Evolutionary conservation across 2,888 invertebrate genomes (phyloP), one percentile per base, ranked within the genome.

Genomic region (Lordiphosa andalusiaca): DNA sequence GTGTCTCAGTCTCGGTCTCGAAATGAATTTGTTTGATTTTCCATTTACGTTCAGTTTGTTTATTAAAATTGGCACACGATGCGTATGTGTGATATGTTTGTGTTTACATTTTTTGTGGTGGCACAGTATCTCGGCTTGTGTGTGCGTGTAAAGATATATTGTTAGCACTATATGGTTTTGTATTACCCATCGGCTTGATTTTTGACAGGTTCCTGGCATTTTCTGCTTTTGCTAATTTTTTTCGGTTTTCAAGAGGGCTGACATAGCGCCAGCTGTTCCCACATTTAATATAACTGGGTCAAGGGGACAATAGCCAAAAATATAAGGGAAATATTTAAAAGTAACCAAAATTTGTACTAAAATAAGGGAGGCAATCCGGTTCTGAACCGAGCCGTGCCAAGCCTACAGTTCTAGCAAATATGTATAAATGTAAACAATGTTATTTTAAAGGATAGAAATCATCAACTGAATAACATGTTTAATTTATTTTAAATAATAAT

Each of bases 1-100:
- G 46, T 65, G 44, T 64, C 58, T 60, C 52, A 44, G 54, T 73
- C 61, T 50, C 51, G 51, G 49, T 50, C 65, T 53, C 53, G 47
- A 48, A 62, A 56, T 61, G 67, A 66, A 56, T 81, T 67, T 84
- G 82, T 80, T 80, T 80, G 84, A 74, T 70, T 78, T 84, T 78
- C 75, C 82, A 80, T 84, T 80, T 80, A 64, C 78, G 78, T 62
- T 67, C 60, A 68, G 84, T 80, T 80, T 80, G 84, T 74, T 74
- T 84, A 80, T 70, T 70, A 68, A 84, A 74, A 84, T 84, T 80
- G 84, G 80, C 84, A 80, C 72, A 77, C 77, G 65, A 52, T 64
- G 74, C 84, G 84, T 84, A 77, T 84, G 84, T 64, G 84, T 71
- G 68, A 73, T 73, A 48, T 76, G 65, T 37, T 61, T 66, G 68